Conservation (phyloP, 2,888 invertebrate genomes). For the Pomacea canaliculata region DNA sequence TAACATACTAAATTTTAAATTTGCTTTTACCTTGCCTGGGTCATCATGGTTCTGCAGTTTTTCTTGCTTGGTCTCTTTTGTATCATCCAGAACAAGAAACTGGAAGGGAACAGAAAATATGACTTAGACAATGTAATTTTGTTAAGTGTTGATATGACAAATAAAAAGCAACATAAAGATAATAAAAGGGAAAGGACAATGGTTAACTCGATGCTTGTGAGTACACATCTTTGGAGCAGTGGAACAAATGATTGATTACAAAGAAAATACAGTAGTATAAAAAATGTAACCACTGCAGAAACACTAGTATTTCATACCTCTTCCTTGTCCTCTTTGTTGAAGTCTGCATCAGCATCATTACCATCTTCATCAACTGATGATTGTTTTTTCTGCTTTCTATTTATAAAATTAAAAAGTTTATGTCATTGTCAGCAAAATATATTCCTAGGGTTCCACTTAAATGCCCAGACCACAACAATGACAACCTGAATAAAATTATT, state of each 20-base stretch:
- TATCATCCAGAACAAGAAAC: constrained; percentile 64
- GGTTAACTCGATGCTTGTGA: too few relatives aligned
- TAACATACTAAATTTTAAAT: too few relatives aligned
- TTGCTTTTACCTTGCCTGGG: constrained; percentile 21
- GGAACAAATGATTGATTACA: too few relatives aligned
- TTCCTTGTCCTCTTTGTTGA: constrained; percentile 41
- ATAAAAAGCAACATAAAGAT: too few relatives aligned
- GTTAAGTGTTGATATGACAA: too few relatives aligned
- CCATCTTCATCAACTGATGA: constrained; percentile 48
- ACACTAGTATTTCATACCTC: constrained; percentile 30
- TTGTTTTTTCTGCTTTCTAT: constrained; percentile 55
- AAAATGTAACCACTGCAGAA: too few relatives aligned
- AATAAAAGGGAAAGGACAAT: too few relatives aligned
- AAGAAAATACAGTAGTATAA: too few relatives aligned
- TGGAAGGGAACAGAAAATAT: constrained; percentile 34
- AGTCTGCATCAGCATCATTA: constrained; percentile 47
- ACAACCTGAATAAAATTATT: not conserved
- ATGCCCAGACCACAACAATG: constrained; percentile 19
- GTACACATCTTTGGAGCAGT: too few relatives aligned
- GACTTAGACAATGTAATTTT: too few relatives aligned
- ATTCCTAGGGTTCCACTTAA: constrained; percentile 75
- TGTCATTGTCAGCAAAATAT: constrained; percentile 68
- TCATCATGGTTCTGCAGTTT: constrained; percentile 15
- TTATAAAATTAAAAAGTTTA: constrained; percentile 67
- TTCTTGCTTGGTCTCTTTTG: constrained; percentile 16